Evolutionary conservation across 2,113 vertebrate genomes (phyloP).

Genomic region (Serinus canaria): DNA sequence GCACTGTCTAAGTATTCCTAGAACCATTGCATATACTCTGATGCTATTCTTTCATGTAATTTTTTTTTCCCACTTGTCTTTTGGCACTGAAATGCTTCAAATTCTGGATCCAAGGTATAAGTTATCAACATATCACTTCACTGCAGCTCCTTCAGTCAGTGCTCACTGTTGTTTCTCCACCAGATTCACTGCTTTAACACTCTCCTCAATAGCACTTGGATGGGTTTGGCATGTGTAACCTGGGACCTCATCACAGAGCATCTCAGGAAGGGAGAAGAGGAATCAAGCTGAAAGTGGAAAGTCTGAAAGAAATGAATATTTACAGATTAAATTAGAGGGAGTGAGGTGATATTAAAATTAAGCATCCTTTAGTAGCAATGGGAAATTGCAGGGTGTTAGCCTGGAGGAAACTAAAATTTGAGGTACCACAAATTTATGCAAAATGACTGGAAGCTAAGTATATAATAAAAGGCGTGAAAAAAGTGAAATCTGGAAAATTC

Average conservation of each 20-base stretch:
- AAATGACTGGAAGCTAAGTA: background rate
- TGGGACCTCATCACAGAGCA: background rate
- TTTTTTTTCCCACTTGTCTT: background rate
- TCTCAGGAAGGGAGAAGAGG: background rate
- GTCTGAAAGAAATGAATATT: background rate
- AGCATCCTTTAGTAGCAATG: background rate
- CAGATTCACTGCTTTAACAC: background rate
- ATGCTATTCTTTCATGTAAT: background rate
- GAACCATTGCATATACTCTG: background rate
- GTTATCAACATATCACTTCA: background rate
- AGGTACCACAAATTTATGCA: background rate
- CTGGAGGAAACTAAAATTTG: background rate
- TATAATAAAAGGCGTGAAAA: background rate
- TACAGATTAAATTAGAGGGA: background rate
- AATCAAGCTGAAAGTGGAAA: background rate
- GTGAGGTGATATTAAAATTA: background rate
- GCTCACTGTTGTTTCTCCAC: background rate
- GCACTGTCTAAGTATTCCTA: background rate
- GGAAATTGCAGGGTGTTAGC: background rate
- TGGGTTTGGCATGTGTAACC: background rate
- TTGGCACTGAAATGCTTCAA: background rate
- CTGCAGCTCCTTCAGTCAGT: background rate
- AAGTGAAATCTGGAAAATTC: background rate
- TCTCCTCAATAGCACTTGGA: background rate
- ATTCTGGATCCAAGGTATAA: background rate